Evolutionary conservation across 2,888 invertebrate species (phyloP).

Genomic region (Morinoia aosen): DNA sequence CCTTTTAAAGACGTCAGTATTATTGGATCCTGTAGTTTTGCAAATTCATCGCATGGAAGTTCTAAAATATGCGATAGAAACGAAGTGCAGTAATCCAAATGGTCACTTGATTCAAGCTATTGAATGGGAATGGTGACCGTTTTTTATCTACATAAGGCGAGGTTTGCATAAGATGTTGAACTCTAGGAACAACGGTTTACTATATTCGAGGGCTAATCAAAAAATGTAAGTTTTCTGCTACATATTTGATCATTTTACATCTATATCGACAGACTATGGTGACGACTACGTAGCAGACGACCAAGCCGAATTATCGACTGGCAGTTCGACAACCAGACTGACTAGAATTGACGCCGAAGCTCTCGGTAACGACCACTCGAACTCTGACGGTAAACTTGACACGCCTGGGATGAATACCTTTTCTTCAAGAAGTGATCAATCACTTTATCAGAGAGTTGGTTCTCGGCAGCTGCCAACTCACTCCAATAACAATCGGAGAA

Average conservation of each 20-base stretch:
- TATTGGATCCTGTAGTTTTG: no score
- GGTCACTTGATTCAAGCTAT: no score
- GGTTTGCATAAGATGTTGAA: no score
- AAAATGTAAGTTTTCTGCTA: no score
- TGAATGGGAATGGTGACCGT: no score
- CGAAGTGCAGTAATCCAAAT: no score
- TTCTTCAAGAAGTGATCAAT: conserved; percentile 40
- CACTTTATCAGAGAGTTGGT: conserved; percentile 5
- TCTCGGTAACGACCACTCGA: not conserved
- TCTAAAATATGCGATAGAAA: no score
- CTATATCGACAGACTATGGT: conserved; percentile 37
- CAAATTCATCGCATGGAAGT: no score
- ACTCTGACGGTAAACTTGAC: not conserved
- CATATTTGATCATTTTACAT: not conserved
- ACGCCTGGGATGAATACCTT: not conserved
- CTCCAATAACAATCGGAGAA: not conserved
- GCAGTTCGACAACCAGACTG: conserved; percentile 32
- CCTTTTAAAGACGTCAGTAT: no score
- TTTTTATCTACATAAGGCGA: no score
- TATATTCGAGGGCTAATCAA: no score
- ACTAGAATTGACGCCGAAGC: conserved; percentile 18
- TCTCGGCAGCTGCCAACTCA: not conserved
- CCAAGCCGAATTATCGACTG: not conserved
- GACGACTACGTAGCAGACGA: conserved; percentile 8
- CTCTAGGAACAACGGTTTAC: no score